Conservation (phyloP, 2,113 vertebrate genomes). For the Prolemur simus region DNA sequence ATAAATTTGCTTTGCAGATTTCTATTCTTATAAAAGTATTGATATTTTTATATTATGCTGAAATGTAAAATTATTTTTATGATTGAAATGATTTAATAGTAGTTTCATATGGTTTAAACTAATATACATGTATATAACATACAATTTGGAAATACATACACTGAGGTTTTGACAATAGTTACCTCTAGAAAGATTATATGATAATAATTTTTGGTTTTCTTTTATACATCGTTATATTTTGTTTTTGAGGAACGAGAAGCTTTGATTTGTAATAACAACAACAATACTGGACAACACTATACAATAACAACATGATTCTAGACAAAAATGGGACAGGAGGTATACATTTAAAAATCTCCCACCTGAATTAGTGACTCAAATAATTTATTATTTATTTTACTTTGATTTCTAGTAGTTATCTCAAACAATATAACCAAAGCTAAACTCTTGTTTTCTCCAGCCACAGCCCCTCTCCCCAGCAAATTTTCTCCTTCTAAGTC, state of each 20-base stretch:
- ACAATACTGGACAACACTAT: neutral
- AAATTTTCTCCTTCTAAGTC: neutral
- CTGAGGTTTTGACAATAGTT: neutral
- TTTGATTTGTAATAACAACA: neutral
- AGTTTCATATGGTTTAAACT: neutral
- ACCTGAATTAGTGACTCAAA: neutral
- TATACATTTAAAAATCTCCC: constrained; percentile 1
- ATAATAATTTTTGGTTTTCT: neutral
- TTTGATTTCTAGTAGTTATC: neutral
- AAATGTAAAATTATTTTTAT: neutral
- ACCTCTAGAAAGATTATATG: neutral
- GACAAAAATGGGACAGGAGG: neutral
- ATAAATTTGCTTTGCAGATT: neutral
- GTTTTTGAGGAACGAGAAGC: neutral
- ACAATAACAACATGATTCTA: neutral
- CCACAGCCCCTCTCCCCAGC: neutral
- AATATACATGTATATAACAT: neutral
- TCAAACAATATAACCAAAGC: neutral
- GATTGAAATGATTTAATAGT: neutral
- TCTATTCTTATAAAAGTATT: neutral
- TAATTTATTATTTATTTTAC: neutral
- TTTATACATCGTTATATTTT: neutral
- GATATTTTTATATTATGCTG: neutral
- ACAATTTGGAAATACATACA: neutral
- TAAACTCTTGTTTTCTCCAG: neutral